These are phyloP conservation scores for Ceramica pisi DNA, from an alignment of 2,888 invertebrate genomes.

Conservation along the genomic window DNA sequence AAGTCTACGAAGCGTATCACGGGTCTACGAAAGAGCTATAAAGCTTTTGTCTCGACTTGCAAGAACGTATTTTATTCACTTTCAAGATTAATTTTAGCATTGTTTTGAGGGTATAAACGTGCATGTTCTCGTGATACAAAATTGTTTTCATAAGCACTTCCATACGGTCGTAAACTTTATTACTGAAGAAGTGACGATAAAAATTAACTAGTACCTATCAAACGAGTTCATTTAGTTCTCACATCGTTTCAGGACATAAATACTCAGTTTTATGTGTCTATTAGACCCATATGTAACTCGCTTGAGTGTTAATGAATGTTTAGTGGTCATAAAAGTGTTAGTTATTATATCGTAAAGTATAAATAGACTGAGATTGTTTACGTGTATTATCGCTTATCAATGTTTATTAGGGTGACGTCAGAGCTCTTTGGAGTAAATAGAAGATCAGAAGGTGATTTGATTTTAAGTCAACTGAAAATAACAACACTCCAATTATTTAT, in stretches of 20 bases:
- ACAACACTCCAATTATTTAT: background rate
- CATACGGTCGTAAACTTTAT: slow-evolving; percentile 38
- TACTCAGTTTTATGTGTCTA: slow-evolving; percentile 43
- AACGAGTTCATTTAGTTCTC: slow-evolving; percentile 47
- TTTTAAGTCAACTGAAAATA: background rate
- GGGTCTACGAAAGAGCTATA: slow-evolving; percentile 3
- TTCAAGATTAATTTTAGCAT: background rate
- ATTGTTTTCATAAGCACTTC: slow-evolving; percentile 4
- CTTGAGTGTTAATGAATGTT: slow-evolving; percentile 51
- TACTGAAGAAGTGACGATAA: slow-evolving; percentile 22
- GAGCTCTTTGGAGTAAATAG: background rate
- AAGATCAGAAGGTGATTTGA: too few relatives aligned
- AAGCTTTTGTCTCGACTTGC: background rate
- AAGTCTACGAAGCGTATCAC: slow-evolving; percentile 40
- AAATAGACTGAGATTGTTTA: slow-evolving; percentile 37
- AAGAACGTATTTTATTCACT: background rate
- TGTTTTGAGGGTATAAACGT: background rate
- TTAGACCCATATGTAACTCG: slow-evolving; percentile 31
- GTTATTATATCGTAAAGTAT: slow-evolving; percentile 43
- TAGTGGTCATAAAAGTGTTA: slow-evolving; percentile 56
- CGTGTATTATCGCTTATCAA: slow-evolving; percentile 3
- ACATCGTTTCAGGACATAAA: slow-evolving; percentile 27
- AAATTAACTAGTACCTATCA: slow-evolving; percentile 43
- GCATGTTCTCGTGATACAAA: background rate
- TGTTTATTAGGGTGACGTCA: slow-evolving; percentile 1